These are phyloP conservation scores for Nomada fabriciana DNA, from an alignment of 2,888 invertebrate species.

Conservation along the genomic window DNA sequence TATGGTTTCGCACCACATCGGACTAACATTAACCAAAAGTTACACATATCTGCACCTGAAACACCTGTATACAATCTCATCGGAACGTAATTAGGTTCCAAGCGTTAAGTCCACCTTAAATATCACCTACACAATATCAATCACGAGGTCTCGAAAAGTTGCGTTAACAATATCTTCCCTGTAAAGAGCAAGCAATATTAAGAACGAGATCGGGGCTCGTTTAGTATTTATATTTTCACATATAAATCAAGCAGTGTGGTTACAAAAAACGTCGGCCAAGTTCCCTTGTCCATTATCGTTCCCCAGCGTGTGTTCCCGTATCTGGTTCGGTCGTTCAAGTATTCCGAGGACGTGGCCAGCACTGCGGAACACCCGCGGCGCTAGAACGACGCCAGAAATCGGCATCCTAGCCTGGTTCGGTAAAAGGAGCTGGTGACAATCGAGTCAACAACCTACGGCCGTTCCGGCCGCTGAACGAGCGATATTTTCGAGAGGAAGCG, in stretches of 20 bases:
- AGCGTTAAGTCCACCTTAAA: no score
- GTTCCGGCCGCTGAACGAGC: constrained; percentile 74
- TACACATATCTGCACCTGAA: no score
- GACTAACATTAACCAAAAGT: no score
- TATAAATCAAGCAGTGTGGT: not conserved
- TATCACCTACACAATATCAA: no score
- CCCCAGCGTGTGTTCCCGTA: constrained; percentile 21
- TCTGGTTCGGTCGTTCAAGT: constrained; percentile 40
- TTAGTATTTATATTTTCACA: no score
- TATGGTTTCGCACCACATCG: no score
- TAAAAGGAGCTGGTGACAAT: constrained; percentile 69
- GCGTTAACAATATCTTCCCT: no score
- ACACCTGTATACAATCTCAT: no score
- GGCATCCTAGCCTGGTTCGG: constrained; percentile 32
- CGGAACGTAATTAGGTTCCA: no score
- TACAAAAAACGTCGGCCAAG: constrained; percentile 8
- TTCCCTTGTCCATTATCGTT: constrained; percentile 21
- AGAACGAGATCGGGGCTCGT: no score
- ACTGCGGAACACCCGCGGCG: constrained; percentile 42
- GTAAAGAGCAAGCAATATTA: no score
- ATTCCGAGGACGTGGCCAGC: constrained; percentile 30
- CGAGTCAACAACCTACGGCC: constrained; percentile 78
- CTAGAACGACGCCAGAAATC: constrained; percentile 37
- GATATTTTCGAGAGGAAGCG: constrained; percentile 76
- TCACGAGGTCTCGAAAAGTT: no score